Conservation (phyloP, 2,797 vertebrate genomes). For the Poeciliopsis presidionis region DNA sequence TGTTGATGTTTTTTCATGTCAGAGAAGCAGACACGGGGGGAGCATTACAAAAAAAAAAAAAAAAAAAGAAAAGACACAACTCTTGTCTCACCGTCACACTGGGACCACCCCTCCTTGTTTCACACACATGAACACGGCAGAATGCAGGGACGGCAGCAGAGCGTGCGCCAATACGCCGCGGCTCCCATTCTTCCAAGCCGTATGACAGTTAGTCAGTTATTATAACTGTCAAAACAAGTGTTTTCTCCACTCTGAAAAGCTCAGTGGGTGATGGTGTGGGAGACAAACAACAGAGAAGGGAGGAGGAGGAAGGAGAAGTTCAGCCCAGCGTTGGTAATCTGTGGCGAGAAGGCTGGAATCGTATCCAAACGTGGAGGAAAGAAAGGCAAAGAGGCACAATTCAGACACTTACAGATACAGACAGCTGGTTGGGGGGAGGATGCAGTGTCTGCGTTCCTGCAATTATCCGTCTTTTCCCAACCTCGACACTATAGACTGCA, state of each 20-base stretch:
- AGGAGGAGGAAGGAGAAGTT: constrained; percentile 8
- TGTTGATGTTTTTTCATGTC: constrained; percentile 14
- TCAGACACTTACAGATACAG: not conserved
- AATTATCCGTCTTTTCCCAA: constrained; percentile 15
- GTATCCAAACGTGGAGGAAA: constrained; percentile 25
- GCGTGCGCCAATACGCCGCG: constrained; percentile 49
- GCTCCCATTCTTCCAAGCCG: constrained; percentile 48
- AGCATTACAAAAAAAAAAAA: constrained; percentile 18
- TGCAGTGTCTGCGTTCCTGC: not conserved
- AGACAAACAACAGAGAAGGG: constrained; percentile 38
- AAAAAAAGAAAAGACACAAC: not conserved
- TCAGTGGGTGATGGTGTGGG: constrained; percentile 43
- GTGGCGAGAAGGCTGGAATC: constrained; percentile 29
- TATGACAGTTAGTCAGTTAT: constrained; percentile 75
- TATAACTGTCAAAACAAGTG: constrained; percentile 74
- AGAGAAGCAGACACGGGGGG: constrained; percentile 25
- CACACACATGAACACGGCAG: constrained; percentile 19
- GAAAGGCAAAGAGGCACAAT: constrained; percentile 3
- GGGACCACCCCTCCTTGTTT: constrained; percentile 22
- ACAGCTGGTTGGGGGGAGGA: not conserved
- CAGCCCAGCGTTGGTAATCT: constrained; percentile 29
- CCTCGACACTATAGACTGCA: constrained; percentile 4
- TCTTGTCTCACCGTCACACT: constrained; percentile 17
- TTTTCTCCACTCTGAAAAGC: constrained; percentile 57
- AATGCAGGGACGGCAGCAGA: constrained; percentile 12